Percentiles rank a stretch among this genome's conserved stretches.
These are phyloP conservation scores for Apteryx mantelli DNA, from an alignment of 2,113 vertebrate genomes.

Conservation along the genomic window DNA sequence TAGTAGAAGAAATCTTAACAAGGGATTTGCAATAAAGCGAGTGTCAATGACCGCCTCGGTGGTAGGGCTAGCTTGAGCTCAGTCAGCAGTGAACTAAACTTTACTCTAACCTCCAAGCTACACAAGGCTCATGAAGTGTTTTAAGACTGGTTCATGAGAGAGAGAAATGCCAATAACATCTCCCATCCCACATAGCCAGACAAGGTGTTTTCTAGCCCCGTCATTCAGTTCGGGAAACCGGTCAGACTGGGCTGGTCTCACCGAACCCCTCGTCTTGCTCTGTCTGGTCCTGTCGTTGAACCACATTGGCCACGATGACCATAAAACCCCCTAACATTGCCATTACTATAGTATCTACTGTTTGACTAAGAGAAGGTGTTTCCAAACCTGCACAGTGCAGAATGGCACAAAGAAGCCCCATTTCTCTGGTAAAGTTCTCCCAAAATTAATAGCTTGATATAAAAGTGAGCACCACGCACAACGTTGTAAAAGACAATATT, in stretches of 20 bases:
- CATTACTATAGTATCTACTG: neutral
- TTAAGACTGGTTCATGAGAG: neutral
- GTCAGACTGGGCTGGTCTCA: neutral
- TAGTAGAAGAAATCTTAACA: neutral
- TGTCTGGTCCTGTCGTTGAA: neutral
- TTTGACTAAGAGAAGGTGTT: neutral
- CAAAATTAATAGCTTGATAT: conserved; percentile 23
- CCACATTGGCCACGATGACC: neutral
- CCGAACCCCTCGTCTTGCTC: neutral
- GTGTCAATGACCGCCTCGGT: neutral
- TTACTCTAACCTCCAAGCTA: neutral
- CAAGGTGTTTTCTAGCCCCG: neutral
- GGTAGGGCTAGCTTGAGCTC: neutral
- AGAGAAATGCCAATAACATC: neutral
- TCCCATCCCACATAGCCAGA: neutral
- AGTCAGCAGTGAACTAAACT: neutral
- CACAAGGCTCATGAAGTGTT: neutral
- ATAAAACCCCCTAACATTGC: neutral
- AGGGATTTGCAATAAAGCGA: neutral
- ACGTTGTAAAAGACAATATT: conserved; percentile 50
- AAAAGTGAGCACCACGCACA: conserved; percentile 38
- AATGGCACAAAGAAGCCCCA: neutral
- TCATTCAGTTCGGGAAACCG: neutral
- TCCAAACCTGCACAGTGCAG: neutral
- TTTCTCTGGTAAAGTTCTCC: neutral